phyloP scores from a whole-genome alignment of 1,140 invertebrate genomes.

The Nautilus pompilius region DNA sequence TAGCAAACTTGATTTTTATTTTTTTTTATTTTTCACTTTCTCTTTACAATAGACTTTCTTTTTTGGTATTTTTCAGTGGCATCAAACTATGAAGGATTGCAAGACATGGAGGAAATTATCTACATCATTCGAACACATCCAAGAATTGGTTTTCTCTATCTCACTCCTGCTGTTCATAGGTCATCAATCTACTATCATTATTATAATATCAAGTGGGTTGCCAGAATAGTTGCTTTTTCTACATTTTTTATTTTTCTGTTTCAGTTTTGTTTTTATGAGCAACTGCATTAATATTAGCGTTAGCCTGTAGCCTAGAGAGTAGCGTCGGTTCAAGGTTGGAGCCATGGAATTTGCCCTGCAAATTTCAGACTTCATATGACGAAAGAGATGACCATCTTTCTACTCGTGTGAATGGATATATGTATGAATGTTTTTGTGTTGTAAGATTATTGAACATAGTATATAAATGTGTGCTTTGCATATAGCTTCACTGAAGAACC shows the following conservation, averaged over 20 bases:
- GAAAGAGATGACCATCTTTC: neutral
- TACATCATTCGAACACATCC: conserved; percentile 36
- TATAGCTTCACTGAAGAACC: too few species aligned
- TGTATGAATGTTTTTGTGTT: too few species aligned
- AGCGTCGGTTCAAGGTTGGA: neutral
- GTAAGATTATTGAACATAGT: too few species aligned
- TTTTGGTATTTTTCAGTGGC: conserved; percentile 25
- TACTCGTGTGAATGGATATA: too few species aligned
- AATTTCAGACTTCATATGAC: neutral
- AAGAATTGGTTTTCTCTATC: conserved; percentile 50
- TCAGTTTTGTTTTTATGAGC: neutral
- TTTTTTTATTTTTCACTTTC: neutral
- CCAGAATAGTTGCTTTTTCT: neutral
- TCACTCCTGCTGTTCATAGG: conserved; percentile 52
- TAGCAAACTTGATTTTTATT: neutral
- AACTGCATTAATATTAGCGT: neutral
- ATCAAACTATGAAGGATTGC: conserved; percentile 36
- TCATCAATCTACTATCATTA: conserved; percentile 53
- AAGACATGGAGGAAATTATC: conserved; percentile 45
- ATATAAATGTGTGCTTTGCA: too few species aligned
- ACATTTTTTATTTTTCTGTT: neutral
- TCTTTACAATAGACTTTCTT: too few species aligned
- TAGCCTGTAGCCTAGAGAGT: neutral
- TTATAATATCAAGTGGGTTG: conserved; percentile 55
- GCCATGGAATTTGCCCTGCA: neutral